Conservation (phyloP, 2,888 invertebrate genomes). For the Apamea crenata region DNA sequence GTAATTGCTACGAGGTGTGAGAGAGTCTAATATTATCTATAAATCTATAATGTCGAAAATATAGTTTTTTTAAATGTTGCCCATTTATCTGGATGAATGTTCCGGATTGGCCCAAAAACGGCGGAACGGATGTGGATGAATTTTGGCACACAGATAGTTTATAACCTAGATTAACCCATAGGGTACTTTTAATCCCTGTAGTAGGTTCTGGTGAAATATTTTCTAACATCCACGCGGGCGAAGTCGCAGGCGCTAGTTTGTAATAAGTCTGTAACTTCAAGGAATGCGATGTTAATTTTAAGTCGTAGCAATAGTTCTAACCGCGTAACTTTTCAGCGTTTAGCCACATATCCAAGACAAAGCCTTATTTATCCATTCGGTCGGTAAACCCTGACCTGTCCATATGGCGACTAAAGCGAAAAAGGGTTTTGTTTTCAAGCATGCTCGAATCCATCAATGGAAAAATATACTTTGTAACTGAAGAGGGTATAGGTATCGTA, state of each 20-base stretch:
- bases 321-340: slow-evolving; percentile 16
- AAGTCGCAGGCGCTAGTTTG: neutral
- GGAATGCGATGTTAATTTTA: neutral
- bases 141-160: neutral
- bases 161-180: neutral
- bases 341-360: neutral
- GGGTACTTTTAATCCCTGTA: neutral
- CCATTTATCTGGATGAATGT: neutral
- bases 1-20: too few relatives aligned
- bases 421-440: neutral
- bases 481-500: neutral
- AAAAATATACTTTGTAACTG: neutral
- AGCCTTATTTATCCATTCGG: slow-evolving; percentile 23
- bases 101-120: neutral
- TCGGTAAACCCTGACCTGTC: neutral
- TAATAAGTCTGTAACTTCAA: neutral
- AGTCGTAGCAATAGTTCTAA: neutral
- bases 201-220: neutral
- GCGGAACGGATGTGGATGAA: neutral
- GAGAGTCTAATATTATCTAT: too few relatives aligned
- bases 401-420: slow-evolving; percentile 1
- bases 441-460: neutral
- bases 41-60: too few relatives aligned
- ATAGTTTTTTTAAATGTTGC: too few relatives aligned
- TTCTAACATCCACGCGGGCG: too few relatives aligned